Conservation (phyloP, 2,797 vertebrate genomes). For the Myotis myotis region DNA sequence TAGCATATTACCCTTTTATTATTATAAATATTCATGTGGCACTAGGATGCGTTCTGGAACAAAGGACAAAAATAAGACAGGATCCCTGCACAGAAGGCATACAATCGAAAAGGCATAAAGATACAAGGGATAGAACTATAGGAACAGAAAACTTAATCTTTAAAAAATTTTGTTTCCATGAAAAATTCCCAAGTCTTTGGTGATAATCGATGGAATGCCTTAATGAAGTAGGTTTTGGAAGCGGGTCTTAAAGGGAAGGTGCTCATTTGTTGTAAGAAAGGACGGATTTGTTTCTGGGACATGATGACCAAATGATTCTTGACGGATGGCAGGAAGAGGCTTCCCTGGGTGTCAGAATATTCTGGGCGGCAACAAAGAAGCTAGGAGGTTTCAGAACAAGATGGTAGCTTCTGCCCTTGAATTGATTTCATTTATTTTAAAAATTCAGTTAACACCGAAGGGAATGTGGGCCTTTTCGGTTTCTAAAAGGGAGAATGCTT, state of each 20-base stretch:
- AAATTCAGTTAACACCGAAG: not conserved
- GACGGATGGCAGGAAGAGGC: not conserved
- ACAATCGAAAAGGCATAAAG: not conserved
- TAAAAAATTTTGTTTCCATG: not conserved
- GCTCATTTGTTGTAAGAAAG: not conserved
- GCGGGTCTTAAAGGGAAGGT: not conserved
- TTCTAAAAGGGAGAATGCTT: constrained; percentile 37
- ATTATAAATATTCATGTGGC: not conserved
- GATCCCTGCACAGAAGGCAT: not conserved
- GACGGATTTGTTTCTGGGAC: not conserved
- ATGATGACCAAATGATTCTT: not conserved
- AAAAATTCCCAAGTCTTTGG: constrained; percentile 14
- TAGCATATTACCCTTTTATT: too few relatives aligned
- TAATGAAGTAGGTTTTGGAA: not conserved
- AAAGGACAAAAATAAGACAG: constrained; percentile 35
- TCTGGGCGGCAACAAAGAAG: not conserved
- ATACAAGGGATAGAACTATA: not conserved
- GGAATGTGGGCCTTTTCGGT: not conserved
- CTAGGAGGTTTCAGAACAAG: constrained; percentile 23
- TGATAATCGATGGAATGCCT: not conserved
- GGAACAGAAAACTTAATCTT: not conserved
- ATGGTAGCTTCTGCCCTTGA: not conserved
- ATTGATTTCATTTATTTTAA: constrained; percentile 36
- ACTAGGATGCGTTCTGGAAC: constrained; percentile 17
- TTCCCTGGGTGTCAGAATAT: not conserved